Conservation (phyloP, 2,113 vertebrate species). For the Tupaia chinensis region DNA sequence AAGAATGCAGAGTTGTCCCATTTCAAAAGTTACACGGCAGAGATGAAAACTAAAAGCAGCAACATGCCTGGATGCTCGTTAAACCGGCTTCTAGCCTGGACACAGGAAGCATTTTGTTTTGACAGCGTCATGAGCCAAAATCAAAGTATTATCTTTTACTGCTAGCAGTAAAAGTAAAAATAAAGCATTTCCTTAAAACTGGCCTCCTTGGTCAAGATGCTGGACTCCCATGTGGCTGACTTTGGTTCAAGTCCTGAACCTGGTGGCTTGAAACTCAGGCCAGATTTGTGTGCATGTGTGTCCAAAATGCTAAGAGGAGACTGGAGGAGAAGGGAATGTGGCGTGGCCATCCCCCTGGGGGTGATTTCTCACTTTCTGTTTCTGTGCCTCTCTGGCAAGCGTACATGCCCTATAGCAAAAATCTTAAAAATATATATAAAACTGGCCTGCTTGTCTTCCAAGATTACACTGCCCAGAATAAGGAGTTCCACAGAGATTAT, state of each 20-base stretch:
- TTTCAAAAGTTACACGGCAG: conserved; percentile 44
- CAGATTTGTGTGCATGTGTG: no score
- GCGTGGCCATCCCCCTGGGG: no score
- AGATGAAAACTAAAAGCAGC: conserved; percentile 56
- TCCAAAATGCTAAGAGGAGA: no score
- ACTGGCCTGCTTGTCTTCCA: conserved; percentile 19
- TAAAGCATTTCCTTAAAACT: conserved; percentile 19
- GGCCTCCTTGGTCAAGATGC: no score
- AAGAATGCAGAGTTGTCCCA: conserved; percentile 50
- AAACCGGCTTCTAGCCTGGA: conserved; percentile 59
- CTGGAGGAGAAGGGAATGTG: no score
- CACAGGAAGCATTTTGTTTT: conserved; percentile 70
- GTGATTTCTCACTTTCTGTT: no score
- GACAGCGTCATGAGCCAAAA: conserved; percentile 53
- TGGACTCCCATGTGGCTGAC: no score
- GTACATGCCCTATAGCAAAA: no score
- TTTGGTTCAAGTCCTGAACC: no score
- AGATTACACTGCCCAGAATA: neutral
- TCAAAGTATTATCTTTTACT: conserved; percentile 57
- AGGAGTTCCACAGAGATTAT: neutral
- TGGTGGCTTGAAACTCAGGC: no score
- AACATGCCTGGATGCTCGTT: neutral
- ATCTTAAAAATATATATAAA: neutral
- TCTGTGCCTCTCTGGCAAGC: no score
- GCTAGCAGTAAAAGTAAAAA: conserved; percentile 62